Evolutionary conservation across 2,797 vertebrate species (phyloP), one percentile per base, ranked within the genome.

Genomic region (Pseudomugil gertrudae): DNA sequence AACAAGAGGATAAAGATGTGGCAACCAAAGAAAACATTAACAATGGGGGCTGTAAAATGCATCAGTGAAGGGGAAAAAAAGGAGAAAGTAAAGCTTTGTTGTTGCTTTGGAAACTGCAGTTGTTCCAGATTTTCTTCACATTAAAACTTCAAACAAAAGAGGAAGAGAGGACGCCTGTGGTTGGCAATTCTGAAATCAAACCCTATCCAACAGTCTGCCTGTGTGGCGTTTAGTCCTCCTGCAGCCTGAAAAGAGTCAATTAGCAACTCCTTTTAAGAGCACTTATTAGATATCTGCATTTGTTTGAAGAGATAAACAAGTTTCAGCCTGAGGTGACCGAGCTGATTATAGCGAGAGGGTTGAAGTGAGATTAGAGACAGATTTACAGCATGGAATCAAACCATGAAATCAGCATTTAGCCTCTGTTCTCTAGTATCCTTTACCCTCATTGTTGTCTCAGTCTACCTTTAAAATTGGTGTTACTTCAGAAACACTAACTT

Each of bases 171-270:
- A 36, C 24, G 19, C 2, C 9, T 23, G 24, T 23, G 15, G 13
- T 58, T 21, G 2, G 9, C 33, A 27, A 47, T 11, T 15, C 40
- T n/a, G 17, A 14, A 70, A 17, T 48, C 52, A 21, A 3, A 30
- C 43, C 6, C 29, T 32, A 30, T 29, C 30, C 7, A 23, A 51
- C 33, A 6, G 9, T 58, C 27, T 1, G 21, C 29, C 10, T 19
- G 50, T 17, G 36, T 23, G 47, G 21, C 9, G 11, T 58, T 67
- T 52, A 45, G 8, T 66, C 19, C 21, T 53, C 23, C 60, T 19
- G 11, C 19, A 7, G 51, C 4, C 74, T 26, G 36, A 66, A 26
- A 53, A 17, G 10, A 70, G 62, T 66, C 38, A 48, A 27, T 76
- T 48, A 66, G 40, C 29, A 15, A 8, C 53, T 53, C 33, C 23